Evolutionary conservation across 1,140 invertebrate species (phyloP), one percentile per base, ranked within the genome.

Genomic region (Daktulosphaira vitifoliae): DNA sequence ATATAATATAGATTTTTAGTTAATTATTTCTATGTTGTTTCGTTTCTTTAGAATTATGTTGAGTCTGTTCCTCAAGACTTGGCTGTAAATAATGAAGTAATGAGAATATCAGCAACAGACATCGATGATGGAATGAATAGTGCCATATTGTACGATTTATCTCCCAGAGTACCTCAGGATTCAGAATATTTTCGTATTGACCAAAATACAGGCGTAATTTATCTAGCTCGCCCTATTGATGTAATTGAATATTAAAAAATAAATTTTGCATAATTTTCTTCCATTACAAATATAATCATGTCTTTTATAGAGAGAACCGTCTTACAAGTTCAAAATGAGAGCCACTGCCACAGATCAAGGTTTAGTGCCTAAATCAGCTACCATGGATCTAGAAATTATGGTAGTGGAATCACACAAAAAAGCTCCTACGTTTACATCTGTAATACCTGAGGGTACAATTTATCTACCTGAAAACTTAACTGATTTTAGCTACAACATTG

Each of bases 391-490:
- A 66, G 81, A 85, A 67, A 89, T 95, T 68, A 80, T 82, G 67
- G 88, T 94, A 18, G 88, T 92, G 1, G 88, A 90, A 71, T 89
- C 89, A 2, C 84, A 89, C 71, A 92, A 90, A 74, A 90, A 92
- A 75, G 84, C 89, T 42, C 92, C 92, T 49, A 80, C 77, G 39
- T 89, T 89, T 70, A 78, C 81, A 49, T 76, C 80, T 66, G 70
- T 70, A 4, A 15, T 18, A 0, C 80, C 80, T 13, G 69, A 75
- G 49, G 75, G 78, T 5, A 80, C 81, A 59, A 85, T 90, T 65
- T 76, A 76, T 67, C 76, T 92, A 25, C 78, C 78, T 66, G 90
- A 92, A 77, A 85, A 87, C 75, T 82, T 83, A 52, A 81, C 75
- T 13, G 80, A 89, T 73, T 89, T 82, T 70, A 79, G 81, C 16